These are phyloP conservation scores for Ochotona curzoniae DNA, from an alignment of 2,113 vertebrate species.

Conservation along the genomic window DNA sequence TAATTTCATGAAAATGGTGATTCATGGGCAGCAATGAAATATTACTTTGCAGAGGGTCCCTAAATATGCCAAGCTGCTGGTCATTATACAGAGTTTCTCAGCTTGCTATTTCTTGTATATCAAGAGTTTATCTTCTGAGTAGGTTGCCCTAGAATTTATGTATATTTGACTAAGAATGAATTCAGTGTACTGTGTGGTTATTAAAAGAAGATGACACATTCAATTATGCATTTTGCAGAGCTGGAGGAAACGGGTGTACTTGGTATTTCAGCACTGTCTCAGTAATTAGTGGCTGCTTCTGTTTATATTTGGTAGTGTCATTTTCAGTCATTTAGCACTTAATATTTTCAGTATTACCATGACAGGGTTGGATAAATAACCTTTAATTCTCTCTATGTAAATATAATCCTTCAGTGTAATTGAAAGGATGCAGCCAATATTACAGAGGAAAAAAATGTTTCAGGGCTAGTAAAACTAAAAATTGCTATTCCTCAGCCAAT, in stretches of 20 bases:
- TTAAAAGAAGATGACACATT: background rate
- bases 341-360: background rate
- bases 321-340: background rate
- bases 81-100: background rate
- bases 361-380: background rate
- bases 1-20: constrained; percentile 51
- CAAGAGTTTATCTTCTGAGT: background rate
- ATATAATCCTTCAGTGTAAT: background rate
- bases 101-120: background rate
- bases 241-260: background rate
- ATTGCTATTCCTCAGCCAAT: background rate
- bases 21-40: constrained; percentile 26
- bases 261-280: background rate
- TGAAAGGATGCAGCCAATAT: background rate
- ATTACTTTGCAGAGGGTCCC: background rate
- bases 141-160: background rate
- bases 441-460: background rate
- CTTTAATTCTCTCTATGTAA: background rate
- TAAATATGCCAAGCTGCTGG: background rate
- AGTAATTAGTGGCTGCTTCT: background rate
- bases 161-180: constrained; percentile 11
- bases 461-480: background rate
- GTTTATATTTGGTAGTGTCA: background rate
- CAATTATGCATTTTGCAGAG: background rate
- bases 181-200: background rate